A percentile compares a stretch with the other conserved stretches of the same genome.
Conservation (phyloP, 64 coral and sea anemone genomes). For the Actinia tenebrosa region DNA sequence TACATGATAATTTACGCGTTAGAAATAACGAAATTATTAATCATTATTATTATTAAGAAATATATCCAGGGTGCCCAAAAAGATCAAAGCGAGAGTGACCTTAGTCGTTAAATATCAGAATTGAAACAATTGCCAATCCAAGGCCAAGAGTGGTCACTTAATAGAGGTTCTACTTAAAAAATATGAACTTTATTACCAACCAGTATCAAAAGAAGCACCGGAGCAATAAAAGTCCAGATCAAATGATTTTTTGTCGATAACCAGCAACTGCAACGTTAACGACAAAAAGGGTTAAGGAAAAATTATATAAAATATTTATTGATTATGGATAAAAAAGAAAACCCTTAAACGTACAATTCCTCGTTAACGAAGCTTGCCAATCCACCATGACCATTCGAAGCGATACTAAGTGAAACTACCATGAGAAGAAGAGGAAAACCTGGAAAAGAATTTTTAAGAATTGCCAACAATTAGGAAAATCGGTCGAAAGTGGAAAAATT, state of each 20-base stretch:
- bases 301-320: neutral
- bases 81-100: too few species aligned
- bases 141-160: too few species aligned
- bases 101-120: too few species aligned
- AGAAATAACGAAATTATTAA: too few species aligned
- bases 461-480: too few species aligned
- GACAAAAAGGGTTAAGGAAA: neutral
- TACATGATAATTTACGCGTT: too few species aligned
- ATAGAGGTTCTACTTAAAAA: too few species aligned
- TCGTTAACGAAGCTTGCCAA: neutral
- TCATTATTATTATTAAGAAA: too few species aligned
- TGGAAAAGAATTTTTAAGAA: neutral
- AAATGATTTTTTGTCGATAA: conserved; percentile 8
- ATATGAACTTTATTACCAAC: neutral
- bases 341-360: conserved; percentile 13
- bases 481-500: too few species aligned
- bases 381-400: neutral
- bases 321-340: neutral
- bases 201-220: conserved; percentile 15
- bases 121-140: too few species aligned
- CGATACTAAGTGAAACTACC: neutral
- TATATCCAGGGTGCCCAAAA: too few species aligned
- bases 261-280: conserved; percentile 17
- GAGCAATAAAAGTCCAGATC: conserved; percentile 20
- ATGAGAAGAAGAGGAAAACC: neutral